Percentiles rank a stretch among this genome's conserved stretches.
Evolutionary conservation across 2,888 invertebrate species (phyloP).

Genomic region (Sarcophaga variegata): DNA sequence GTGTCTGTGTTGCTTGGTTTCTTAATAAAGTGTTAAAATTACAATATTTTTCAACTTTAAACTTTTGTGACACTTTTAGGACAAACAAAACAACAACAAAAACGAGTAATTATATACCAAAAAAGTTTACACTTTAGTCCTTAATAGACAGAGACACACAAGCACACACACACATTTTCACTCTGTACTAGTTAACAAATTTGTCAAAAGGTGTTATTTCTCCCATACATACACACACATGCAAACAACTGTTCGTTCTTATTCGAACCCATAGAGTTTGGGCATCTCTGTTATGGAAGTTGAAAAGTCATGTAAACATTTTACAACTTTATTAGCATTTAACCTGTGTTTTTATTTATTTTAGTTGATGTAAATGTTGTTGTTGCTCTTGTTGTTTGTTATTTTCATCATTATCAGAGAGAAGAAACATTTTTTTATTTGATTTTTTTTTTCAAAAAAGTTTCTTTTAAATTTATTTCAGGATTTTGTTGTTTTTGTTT

Average conservation of each 20-base stretch:
- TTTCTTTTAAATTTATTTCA: slow-evolving; percentile 19
- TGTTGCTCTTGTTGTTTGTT: slow-evolving; percentile 2
- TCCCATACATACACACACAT: slow-evolving; percentile 19
- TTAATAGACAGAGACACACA: slow-evolving; percentile 12
- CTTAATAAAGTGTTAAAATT: slow-evolving; percentile 58
- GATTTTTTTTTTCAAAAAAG: slow-evolving; percentile 39
- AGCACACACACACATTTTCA: slow-evolving; percentile 5
- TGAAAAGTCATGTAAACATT: slow-evolving; percentile 64
- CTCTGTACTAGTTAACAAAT: slow-evolving; percentile 34
- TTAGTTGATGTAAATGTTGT: neutral
- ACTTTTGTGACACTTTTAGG: slow-evolving; percentile 54
- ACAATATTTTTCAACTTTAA: slow-evolving; percentile 57
- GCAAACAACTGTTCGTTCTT: neutral
- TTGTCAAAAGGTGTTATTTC: slow-evolving; percentile 59
- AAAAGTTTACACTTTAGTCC: slow-evolving; percentile 38
- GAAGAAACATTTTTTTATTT: slow-evolving; percentile 15
- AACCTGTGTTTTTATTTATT: slow-evolving; percentile 31
- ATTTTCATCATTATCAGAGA: slow-evolving; percentile 13
- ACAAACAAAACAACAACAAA: slow-evolving; percentile 11
- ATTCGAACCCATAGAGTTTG: neutral
- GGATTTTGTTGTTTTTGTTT: neutral
- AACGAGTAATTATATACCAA: slow-evolving; percentile 27
- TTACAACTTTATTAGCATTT: slow-evolving; percentile 67
- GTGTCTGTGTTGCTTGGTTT: neutral
- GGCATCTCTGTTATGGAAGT: slow-evolving; percentile 31